Evolutionary conservation across 2,113 vertebrate genomes (phyloP), one percentile per base, ranked within the genome.

Genomic region (Zosterops borbonicus): DNA sequence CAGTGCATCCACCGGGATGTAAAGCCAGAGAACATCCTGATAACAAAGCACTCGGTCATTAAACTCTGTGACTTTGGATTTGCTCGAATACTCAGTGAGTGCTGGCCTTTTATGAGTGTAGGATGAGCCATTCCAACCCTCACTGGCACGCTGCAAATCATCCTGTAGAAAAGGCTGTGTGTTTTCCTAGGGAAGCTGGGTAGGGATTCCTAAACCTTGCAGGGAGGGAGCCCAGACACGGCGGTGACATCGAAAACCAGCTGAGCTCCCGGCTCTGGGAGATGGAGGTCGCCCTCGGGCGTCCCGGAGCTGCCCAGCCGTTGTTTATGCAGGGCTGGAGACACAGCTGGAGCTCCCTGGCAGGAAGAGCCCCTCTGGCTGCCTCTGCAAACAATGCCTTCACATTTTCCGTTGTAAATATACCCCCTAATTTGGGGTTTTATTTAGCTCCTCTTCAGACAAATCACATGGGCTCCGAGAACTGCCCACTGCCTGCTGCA

Each of bases 11-110:
- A 99, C 93, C 96, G 99, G 83, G 99, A 99, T 63, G 99, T 99
- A 35, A 99, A 99, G 94, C 99, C 99, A 7, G 99, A 99, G 93
- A 99, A 99, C 80, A 99, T 99, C 80, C 98, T 99, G 90, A 98
- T 99, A 96, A 99, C 99, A 24, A 99, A 99, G 96, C 99, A 99
- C 67, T 99, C 98, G 0, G 98, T 99, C 97, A 98, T 99, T 97
- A 99, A 99, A 78, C 99, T 99, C 46, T 99, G 99, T 69, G 99
- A 99, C 97, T 99, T 99, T 8, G 99, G 99, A 55, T 99, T 99
- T 44, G 99, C 99, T 82, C 98, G 99, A 82, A 98, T 99, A 41
- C 98, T 99, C 91, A 99, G 99, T 99, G 95, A 98, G 99, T 99
- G 69, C 78, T 11, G 68, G 9, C 31, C 60, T 39, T 22, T 12